phyloP scores from a whole-genome alignment of 2,797 vertebrate species.

The Dryobates pubescens region DNA sequence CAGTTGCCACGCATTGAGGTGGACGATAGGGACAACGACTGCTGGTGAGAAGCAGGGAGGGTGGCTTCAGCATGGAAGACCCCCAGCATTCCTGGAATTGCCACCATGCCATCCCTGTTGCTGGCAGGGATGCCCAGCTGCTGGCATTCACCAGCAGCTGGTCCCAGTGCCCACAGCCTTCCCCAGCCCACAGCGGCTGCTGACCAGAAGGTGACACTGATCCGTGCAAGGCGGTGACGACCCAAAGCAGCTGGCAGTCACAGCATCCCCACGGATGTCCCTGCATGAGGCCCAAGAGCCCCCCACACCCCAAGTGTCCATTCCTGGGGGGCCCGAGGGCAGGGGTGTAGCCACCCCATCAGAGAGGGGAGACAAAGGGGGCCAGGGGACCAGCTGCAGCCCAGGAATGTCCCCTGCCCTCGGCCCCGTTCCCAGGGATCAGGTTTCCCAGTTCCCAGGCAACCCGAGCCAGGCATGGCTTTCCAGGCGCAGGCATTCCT shows the following conservation, averaged over 20 bases:
- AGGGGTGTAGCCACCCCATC: not conserved
- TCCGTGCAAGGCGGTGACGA: fast-evolving
- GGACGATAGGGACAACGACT: fast-evolving
- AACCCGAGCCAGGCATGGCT: conserved; percentile 41
- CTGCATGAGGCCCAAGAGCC: fast-evolving
- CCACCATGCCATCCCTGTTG: fast-evolving
- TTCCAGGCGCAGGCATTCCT: conserved; percentile 47
- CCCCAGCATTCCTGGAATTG: not conserved
- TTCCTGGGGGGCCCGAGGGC: not conserved
- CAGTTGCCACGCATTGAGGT: not conserved
- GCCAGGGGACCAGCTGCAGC: conserved; percentile 55
- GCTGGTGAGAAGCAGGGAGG: not conserved
- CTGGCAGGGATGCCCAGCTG: conserved; percentile 34
- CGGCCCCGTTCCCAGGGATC: conserved; percentile 64
- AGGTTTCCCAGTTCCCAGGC: conserved; percentile 71
- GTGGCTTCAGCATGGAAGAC: not conserved
- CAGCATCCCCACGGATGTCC: not conserved
- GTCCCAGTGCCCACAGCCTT: not conserved
- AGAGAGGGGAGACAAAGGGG: conserved; percentile 45
- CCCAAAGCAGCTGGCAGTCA: fast-evolving
- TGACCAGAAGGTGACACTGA: not conserved
- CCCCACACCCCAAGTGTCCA: not conserved
- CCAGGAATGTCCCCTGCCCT: conserved; percentile 57
- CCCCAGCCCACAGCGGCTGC: not conserved
- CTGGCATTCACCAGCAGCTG: not conserved